phyloP scores from a whole-genome alignment of 1,140 invertebrate genomes.

The Phthorimaea operculella region DNA sequence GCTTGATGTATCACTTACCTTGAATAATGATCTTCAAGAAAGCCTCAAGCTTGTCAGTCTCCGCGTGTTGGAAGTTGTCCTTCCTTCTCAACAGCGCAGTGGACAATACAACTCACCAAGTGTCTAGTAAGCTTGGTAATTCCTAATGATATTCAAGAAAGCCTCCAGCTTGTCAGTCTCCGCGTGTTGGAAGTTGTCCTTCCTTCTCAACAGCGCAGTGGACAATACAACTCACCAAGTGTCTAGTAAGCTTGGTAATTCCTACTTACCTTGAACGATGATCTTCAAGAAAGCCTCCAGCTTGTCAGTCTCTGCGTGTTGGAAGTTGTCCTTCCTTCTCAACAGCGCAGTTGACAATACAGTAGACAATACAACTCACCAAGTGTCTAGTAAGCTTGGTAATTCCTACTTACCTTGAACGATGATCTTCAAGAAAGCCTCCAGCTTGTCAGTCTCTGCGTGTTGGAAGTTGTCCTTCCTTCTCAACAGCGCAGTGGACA shows the following conservation, averaged over 20 bases:
- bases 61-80: constrained; percentile 57
- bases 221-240: constrained; percentile 57
- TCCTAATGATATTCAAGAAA: constrained; percentile 57
- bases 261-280: constrained; percentile 52
- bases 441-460: constrained; percentile 43
- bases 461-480: constrained; percentile 61
- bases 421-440: constrained; percentile 58
- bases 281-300: constrained; percentile 58
- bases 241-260: not conserved
- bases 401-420: constrained; percentile 52
- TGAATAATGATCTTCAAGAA: constrained; percentile 61
- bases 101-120: constrained; percentile 58
- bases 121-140: not conserved
- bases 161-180: constrained; percentile 47
- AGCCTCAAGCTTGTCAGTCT: constrained; percentile 44
- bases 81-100: constrained; percentile 67
- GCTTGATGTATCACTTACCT: constrained; percentile 42
- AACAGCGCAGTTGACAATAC: constrained; percentile 71
- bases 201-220: constrained; percentile 66
- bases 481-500: constrained; percentile 63
- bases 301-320: constrained; percentile 44
- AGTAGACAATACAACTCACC: constrained; percentile 64
- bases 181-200: constrained; percentile 59
- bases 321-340: constrained; percentile 61
- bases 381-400: not conserved